Evolutionary conservation across 92 coral and sea anemone genomes (phyloP), one percentile per base, ranked within the genome.

Genomic region (Galaxea fascicularis): DNA sequence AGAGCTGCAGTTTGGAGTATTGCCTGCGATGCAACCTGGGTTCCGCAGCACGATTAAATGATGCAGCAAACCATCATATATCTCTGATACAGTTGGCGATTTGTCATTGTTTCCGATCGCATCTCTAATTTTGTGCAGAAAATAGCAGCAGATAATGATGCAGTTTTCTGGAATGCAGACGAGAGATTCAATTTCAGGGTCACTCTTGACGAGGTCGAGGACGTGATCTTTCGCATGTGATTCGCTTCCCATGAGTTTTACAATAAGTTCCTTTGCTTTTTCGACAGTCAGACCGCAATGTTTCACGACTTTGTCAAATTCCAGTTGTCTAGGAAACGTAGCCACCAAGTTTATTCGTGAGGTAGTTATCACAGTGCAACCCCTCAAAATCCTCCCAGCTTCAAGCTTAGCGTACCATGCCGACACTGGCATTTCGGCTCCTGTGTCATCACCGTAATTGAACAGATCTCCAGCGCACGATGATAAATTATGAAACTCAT

Each of bases 221-320:
- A 80, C 78, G 65, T 18, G 44, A n/a, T 71, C 25, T 24, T 68
- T 70, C 41, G 52, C 67, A 16, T 56, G 79, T 26, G 78, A 76
- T 27, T 84, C 77, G 14, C 30, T 60, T 28, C 78, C 45, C 51
- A 83, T 60, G 64, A 74, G 85, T 52, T 78, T 89, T 13, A 52
- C 59, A 68, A 89, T 69, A 24, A 85, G 85, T 56, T 31, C 69
- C 58, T 80, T 79, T 51, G 86, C 93, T 31, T 75, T 25, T 60
- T 74, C 57, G 41, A 81, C 60, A 41, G 89, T 51, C 79, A 89
- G 80, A 28, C 93, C 93, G 22, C 72, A 73, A 65, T 85, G 75
- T 51, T 89, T 89, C 60, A 80, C 90, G 8, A 65, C 74, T 82
- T 72, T 72, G 31, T 89, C 87, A 60, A 79, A 89, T 20, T 29